Base-by-base conservation (phyloP, 2,797 vertebrate genomes). In the Helarctos malayanus region DNA sequence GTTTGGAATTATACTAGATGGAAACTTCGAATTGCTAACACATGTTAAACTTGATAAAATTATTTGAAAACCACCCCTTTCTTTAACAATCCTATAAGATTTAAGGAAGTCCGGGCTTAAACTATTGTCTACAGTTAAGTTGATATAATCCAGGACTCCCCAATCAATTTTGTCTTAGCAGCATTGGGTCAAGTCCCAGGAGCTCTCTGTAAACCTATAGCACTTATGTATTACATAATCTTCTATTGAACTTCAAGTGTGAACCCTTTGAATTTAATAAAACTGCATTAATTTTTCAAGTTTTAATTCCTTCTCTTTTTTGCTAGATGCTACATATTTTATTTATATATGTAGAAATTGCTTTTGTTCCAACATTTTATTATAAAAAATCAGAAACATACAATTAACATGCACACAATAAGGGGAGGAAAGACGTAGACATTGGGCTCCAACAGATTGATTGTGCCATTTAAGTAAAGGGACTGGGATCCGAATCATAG, bases 41-140 rank as follows among this genome's bases (percentile, higher is more conserved):
- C 12, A n/a, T 41, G 10, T 61, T 81, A 89, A 86, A 90, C 25
- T 54, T 86, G 11, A 81, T 45, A 89, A 94, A 75, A 75, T 49
- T 89, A 92, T 85, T 89, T 92, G 15, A 78, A 75, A 85, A 47
- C 21, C 61, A 13, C n/a, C 29, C 49, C 25, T 81, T 94, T 54
- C 68, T 82, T 92, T 56, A 68, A 41, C 4, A 73, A 47, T 59
- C 21, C 25, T 38, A 69, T 16, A 27, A 94, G 21, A 91, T 79
- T 93, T 68, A 54, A 82, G 38, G 86, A 78, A 69, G 0, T 12
- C 41, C n/a, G 91, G 5, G 14, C 32, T 83, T 29, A 59, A 93
- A 73, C 47, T 45, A 45, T 45, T 69, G 27, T 84, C 57, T 45
- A 47, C 6, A 49, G 69, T 69, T 82, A 78, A 38, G 8, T 29